phyloP scores from a whole-genome alignment of 2,113 vertebrate genomes.

The Passer domesticus region DNA sequence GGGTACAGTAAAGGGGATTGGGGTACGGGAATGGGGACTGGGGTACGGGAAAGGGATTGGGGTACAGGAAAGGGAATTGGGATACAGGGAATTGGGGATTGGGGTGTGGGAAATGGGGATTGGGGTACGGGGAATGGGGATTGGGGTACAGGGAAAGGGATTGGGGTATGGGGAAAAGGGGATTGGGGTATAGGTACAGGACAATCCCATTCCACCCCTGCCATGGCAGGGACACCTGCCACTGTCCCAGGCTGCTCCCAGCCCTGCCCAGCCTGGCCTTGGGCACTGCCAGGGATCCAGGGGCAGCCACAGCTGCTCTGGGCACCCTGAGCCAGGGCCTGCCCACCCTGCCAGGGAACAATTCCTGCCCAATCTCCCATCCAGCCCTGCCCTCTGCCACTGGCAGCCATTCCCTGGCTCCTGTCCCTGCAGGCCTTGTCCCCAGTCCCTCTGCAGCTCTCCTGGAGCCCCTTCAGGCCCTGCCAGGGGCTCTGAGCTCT shows the following conservation, averaged over 20 bases:
- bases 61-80: too few relatives aligned
- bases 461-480: background rate
- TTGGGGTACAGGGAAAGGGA: background rate
- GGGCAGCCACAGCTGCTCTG: background rate
- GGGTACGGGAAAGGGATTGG: too few relatives aligned
- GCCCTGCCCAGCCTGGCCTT: background rate
- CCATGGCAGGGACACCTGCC: background rate
- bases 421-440: background rate
- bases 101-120: too few relatives aligned
- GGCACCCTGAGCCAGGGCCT: background rate
- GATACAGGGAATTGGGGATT: too few relatives aligned
- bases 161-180: background rate
- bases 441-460: background rate
- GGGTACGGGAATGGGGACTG: background rate
- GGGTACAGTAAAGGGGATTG: background rate
- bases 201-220: fast-evolving
- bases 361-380: background rate
- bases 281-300: background rate
- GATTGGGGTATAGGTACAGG: background rate
- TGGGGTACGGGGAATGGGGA: background rate
- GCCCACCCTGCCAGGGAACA: background rate
- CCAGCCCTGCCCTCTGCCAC: background rate
- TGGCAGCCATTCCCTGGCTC: background rate
- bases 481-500: background rate
- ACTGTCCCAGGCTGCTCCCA: background rate